Conservation (phyloP, 1,140 invertebrate genomes). For the Drosophila dunni region DNA sequence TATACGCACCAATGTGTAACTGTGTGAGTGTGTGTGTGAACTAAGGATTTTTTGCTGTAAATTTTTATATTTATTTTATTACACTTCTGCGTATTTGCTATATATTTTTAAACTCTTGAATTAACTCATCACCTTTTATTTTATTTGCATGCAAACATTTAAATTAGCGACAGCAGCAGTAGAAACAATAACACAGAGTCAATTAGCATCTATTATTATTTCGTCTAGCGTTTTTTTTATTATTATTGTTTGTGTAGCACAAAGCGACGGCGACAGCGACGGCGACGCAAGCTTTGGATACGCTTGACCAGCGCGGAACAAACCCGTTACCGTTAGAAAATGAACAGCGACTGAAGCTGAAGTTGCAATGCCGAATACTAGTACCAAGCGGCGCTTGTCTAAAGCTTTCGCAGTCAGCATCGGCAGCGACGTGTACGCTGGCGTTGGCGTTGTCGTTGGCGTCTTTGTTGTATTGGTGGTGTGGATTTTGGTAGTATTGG, state of each 20-base stretch:
- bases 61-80: constrained; percentile 69
- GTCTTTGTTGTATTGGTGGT: constrained; percentile 30
- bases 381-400: constrained; percentile 36
- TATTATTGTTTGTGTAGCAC: constrained; percentile 76
- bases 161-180: constrained; percentile 5
- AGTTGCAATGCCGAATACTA: constrained; percentile 31
- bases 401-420: constrained; percentile 40
- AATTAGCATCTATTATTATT: constrained; percentile 65
- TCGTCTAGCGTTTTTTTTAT: constrained; percentile 75
- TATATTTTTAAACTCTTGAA: constrained; percentile 31
- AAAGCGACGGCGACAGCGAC: constrained; percentile 36
- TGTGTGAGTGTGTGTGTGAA: constrained; percentile 49
- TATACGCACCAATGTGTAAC: constrained; percentile 31
- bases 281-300: constrained; percentile 35
- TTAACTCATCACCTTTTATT: background rate
- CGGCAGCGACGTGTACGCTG: constrained; percentile 7
- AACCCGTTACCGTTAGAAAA: constrained; percentile 58
- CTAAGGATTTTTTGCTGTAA: constrained; percentile 72
- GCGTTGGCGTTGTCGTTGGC: constrained; percentile 20
- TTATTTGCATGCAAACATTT: constrained; percentile 28
- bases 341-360: constrained; percentile 48
- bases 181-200: constrained; percentile 38
- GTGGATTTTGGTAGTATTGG: constrained; percentile 10
- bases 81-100: constrained; percentile 39
- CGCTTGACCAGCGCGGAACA: constrained; percentile 36